Evolutionary conservation across 2,113 vertebrate species (phyloP), one percentile per base, ranked within the genome.

Genomic region (Oreochromis tanganicae): DNA sequence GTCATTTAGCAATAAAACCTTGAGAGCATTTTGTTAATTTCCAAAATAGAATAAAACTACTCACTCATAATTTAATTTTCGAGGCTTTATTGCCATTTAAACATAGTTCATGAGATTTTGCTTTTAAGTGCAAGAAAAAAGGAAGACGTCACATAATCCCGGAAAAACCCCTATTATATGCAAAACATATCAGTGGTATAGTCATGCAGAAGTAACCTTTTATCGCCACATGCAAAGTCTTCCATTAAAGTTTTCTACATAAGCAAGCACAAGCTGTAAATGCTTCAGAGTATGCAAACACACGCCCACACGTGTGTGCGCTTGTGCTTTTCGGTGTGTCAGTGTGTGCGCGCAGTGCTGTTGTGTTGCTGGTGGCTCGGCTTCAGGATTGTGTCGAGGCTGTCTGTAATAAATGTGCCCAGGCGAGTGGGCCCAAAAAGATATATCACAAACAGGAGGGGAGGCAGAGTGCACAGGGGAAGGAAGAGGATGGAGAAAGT

Each of bases 391-490:
- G 96, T 96, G 96, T 96, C 96, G 92, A 95, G 95, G 93, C 97
- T 94, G 96, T 97, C 96, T 97, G 97, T 98, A 98, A 99, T 98
- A 97, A 98, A 98, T 98, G 97, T 97, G 97, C 97, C 97, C 93
- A 88, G 97, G 96, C 95, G 96, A 97, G 96, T 97, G 97, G 97
- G 97, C 97, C 98, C 97, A 96, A 96, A 96, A 97, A 99, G 98
- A 99, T 98, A 98, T 98, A 99, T 98, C 97, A 98, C 97, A 97
- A 97, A 95, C 95, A 92, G 94, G 95, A 95, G 95, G 93, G 92
- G 93, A 97, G 97, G 97, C 96, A 97, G 96, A 96, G 94, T 81
- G 92, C 89, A 94, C 87, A 73, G 88, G 85, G 92, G 90, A 88
- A 91, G 90, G 90, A 88, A 96, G 96, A 97, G 97, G 97, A 95